Evolutionary conservation across 1,140 invertebrate species (phyloP), one percentile per base, ranked within the genome.

Genomic region (Caenorhabditis brenneri): DNA sequence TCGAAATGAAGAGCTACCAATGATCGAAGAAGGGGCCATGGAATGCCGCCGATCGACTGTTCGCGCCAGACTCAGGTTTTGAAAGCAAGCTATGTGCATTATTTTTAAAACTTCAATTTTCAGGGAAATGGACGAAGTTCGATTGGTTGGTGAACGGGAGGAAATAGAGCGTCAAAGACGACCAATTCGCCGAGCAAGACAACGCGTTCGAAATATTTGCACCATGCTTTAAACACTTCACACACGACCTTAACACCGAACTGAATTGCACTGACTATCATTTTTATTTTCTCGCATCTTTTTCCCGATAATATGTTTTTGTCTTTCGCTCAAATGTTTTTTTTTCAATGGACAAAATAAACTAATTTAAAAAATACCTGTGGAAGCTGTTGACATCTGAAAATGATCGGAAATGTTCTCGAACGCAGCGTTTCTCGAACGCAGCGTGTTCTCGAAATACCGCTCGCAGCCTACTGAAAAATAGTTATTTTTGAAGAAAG

Each of bases 21-120:
- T 83, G 82, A 83, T 83, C 27, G 82, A 83, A 42, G 82, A 83
- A 15, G 82, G 82, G 22, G 82, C 82, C 12, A 83, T 79, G 24
- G 82, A 83, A 79, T 83, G 82, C 49, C 82, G 82, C 22, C 82
- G 82, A 39, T 55, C 82, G 16, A 83, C 82, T 15, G 58, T 83
- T 60, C 82, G 82, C 10, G 33, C 46, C 27, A 51, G 49, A 42
- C 82, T 83, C 29, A 46, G 82, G 48, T 51, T 55, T 19, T 46
- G 12, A n/a, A 10, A 10, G 12, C n/a, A 10, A 39, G 15, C 33
- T 22, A 19, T 78, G 36, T 39, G 12, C 19, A 69, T 60, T 39
- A 42, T 5, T 16, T 48, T 24, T 10, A 24, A 27, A 7, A 15
- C 9, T 39, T 12, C 2, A 22, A 78, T n/a, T 51, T 53, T 3